Evolutionary conservation across 2,797 vertebrate genomes (phyloP).

Genomic region (Buceros bicornis): DNA sequence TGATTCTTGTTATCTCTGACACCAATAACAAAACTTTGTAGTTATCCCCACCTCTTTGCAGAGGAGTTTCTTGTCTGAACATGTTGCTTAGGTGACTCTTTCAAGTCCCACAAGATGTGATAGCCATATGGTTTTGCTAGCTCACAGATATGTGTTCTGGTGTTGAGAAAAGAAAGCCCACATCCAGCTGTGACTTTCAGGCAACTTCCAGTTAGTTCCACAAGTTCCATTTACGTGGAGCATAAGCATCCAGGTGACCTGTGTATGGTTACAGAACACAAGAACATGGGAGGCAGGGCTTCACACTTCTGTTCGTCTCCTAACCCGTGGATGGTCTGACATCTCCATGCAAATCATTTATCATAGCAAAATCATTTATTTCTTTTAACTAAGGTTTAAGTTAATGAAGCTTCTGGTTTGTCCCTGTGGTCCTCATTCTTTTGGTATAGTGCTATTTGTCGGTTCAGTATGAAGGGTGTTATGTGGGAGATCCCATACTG

Average conservation of each 20-base stretch:
- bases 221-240: accelerated
- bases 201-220: not conserved
- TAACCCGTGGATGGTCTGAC: not conserved
- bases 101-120: not conserved
- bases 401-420: not conserved
- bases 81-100: not conserved
- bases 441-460: not conserved
- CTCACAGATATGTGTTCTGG: not conserved
- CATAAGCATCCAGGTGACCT: not conserved
- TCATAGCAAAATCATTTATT: not conserved
- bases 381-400: not conserved
- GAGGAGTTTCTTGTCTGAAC: not conserved
- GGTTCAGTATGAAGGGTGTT: not conserved
- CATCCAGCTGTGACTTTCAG: not conserved
- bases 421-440: not conserved
- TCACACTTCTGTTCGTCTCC: not conserved
- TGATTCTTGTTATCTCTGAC: not conserved
- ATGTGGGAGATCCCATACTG: not conserved
- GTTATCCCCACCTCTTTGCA: not conserved
- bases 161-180: not conserved
- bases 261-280: not conserved
- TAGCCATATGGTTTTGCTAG: accelerated
- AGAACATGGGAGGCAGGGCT: not conserved
- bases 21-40: not conserved
- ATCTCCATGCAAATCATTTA: not conserved